Evolutionary conservation across 2,888 invertebrate species (phyloP).

Genomic region (Leucania comma): DNA sequence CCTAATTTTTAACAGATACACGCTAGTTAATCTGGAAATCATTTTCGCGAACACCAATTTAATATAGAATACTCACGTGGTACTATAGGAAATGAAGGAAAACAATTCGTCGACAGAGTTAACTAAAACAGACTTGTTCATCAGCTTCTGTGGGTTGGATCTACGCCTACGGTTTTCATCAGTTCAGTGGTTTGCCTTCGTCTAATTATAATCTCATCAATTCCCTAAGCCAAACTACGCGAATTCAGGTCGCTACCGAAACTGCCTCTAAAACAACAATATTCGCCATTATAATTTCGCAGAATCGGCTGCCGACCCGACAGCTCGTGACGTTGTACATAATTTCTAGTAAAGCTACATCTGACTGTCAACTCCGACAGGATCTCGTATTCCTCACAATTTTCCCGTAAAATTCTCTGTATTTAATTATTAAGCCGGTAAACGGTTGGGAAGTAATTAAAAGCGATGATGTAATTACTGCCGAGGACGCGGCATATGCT

Average conservation of each 20-base stretch:
- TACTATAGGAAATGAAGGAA: no score
- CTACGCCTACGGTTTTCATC: no score
- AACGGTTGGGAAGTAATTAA: slow-evolving; percentile 58
- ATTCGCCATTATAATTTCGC: slow-evolving; percentile 20
- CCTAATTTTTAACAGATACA: no score
- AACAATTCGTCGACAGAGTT: no score
- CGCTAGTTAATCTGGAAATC: no score
- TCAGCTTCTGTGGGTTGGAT: no score
- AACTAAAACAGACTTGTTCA: background rate
- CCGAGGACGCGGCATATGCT: slow-evolving; percentile 55
- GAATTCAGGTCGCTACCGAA: background rate
- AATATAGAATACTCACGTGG: no score
- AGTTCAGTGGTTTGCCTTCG: background rate
- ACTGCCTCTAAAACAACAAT: slow-evolving; percentile 1
- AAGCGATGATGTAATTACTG: slow-evolving; percentile 58
- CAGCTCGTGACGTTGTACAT: slow-evolving; percentile 13
- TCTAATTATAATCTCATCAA: background rate
- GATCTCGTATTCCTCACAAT: slow-evolving; percentile 40
- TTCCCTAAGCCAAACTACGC: background rate
- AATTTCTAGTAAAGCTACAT: slow-evolving; percentile 33
- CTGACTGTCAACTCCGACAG: slow-evolving; percentile 44
- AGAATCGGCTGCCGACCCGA: background rate
- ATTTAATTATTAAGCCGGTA: slow-evolving; percentile 59
- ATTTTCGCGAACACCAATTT: no score
- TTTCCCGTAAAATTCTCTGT: slow-evolving; percentile 47